Conservation (phyloP, 2,797 vertebrate genomes). For the Xiphophorus birchmanni region DNA sequence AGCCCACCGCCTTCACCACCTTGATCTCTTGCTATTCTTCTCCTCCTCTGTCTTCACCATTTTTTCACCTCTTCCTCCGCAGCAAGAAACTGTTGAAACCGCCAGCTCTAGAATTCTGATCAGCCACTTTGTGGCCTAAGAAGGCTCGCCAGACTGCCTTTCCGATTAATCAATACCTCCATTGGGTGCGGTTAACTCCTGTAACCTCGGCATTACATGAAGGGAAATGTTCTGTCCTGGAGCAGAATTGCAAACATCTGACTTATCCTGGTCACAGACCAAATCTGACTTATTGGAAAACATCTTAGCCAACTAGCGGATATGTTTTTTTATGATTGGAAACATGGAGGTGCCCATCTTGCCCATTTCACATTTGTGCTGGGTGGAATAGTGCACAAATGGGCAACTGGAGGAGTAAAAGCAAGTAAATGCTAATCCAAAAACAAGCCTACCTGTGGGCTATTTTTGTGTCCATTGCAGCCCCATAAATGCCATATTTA, state of each 20-base stretch:
- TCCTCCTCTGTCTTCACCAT: constrained; percentile 31
- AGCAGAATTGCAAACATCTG: constrained; percentile 73
- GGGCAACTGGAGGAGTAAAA: constrained; percentile 39
- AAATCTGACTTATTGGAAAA: constrained; percentile 64
- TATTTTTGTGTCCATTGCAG: constrained; percentile 62
- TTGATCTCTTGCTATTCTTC: constrained; percentile 51
- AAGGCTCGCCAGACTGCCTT: constrained; percentile 72
- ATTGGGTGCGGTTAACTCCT: constrained; percentile 78
- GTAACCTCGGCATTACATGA: constrained; percentile 74
- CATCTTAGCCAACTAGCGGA: constrained; percentile 58
- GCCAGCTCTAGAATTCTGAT: constrained; percentile 78
- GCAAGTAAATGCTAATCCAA: constrained; percentile 52
- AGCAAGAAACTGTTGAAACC: constrained; percentile 57
- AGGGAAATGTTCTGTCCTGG: constrained; percentile 71
- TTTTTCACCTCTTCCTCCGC: constrained; percentile 50
- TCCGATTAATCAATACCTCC: constrained; percentile 79
- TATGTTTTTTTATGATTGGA: constrained; percentile 53
- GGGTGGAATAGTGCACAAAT: constrained; percentile 24
- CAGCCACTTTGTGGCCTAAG: constrained; percentile 78
- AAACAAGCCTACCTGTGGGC: constrained; percentile 62
- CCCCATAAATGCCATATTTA: constrained; percentile 59
- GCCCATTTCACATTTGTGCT: constrained; percentile 29
- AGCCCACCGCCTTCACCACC: constrained; percentile 14
- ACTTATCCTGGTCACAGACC: constrained; percentile 56
- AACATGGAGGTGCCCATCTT: constrained; percentile 39